A percentile compares a stretch with the other conserved stretches of the same genome.
Evolutionary conservation across 2,888 invertebrate genomes (phyloP).

Genomic region (Oxycera nigricornis): DNA sequence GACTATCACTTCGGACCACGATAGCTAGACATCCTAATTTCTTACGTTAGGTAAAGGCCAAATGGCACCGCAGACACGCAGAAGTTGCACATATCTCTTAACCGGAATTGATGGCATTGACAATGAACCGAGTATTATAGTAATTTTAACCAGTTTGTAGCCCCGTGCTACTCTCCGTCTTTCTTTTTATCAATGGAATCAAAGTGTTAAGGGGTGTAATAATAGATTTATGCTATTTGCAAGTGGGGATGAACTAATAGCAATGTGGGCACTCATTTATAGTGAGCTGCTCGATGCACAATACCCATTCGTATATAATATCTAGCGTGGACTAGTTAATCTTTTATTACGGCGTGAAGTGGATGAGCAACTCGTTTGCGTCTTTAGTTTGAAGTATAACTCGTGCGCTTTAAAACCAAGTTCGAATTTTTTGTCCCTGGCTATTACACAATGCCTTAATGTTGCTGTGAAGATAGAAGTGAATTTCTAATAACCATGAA

Average conservation of each 20-base stretch:
- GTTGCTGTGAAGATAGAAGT: conserved; percentile 5
- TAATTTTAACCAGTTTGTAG: neutral
- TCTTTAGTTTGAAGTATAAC: too few species aligned
- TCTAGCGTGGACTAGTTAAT: neutral
- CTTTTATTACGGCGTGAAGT: neutral
- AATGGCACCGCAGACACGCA: neutral
- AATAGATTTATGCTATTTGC: too few species aligned
- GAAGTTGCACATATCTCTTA: neutral
- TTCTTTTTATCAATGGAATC: too few species aligned
- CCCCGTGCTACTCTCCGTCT: too few species aligned
- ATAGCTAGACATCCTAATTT: too few species aligned
- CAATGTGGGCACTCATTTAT: conserved; percentile 23
- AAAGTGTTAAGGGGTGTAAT: too few species aligned
- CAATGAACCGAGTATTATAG: conserved; percentile 16
- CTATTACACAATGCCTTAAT: too few species aligned
- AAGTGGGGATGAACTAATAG: conserved; percentile 9
- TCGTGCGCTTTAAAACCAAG: too few species aligned
- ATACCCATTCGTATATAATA: conserved; percentile 29
- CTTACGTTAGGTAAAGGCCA: neutral
- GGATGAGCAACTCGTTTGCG: too few species aligned
- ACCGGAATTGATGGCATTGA: conserved; percentile 4
- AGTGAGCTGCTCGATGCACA: neutral
- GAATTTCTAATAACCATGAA: conserved; percentile 15
- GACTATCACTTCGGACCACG: too few species aligned
- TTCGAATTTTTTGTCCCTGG: too few species aligned